Conservation (phyloP, 2,113 vertebrate species). For the Erpornis zantholeuca region DNA sequence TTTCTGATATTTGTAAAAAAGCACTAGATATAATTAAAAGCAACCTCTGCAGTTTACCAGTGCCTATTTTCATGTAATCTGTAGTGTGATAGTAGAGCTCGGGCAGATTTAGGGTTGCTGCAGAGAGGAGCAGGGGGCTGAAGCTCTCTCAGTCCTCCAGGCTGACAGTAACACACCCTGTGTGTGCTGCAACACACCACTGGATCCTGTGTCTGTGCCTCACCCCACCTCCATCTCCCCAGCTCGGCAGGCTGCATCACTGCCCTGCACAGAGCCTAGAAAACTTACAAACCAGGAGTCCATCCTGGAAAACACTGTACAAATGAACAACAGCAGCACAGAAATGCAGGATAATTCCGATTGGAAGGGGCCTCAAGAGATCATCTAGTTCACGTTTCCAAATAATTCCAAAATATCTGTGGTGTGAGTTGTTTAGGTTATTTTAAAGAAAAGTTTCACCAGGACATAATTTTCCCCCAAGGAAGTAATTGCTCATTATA, state of each 20-base stretch:
- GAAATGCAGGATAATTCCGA: not conserved
- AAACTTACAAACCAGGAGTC: not conserved
- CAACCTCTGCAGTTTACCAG: not conserved
- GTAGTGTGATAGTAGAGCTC: fast-evolving
- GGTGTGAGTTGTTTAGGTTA: not conserved
- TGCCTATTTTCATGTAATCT: not conserved
- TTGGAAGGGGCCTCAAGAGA: not conserved
- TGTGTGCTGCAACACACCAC: not conserved
- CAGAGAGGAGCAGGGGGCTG: not conserved
- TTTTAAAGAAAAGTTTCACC: not conserved
- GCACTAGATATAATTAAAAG: not conserved
- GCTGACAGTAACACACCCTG: not conserved
- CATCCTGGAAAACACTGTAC: not conserved
- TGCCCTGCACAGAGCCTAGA: not conserved
- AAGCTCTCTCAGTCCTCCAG: not conserved
- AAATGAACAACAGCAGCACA: not conserved
- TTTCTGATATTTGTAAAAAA: not conserved
- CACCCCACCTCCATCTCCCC: not conserved
- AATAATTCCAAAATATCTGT: not conserved
- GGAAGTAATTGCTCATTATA: not conserved
- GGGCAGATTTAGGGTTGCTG: not conserved
- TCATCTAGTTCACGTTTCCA: not conserved
- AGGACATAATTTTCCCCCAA: not conserved
- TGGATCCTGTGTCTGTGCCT: not conserved
- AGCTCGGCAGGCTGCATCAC: not conserved